Evolutionary conservation across 2,113 vertebrate genomes (phyloP).

Genomic region (Rhea pennata): DNA sequence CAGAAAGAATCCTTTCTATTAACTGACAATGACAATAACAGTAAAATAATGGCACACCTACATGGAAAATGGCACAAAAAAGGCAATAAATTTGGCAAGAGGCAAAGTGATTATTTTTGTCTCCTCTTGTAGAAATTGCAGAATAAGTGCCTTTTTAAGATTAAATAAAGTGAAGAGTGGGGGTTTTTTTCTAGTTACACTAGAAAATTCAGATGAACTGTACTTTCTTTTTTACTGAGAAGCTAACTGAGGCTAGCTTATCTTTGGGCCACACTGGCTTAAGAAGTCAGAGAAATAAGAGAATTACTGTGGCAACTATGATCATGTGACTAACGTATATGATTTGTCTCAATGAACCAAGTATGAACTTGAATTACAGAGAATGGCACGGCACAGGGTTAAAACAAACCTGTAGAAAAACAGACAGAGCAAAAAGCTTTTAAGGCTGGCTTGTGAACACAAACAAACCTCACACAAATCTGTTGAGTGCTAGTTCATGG

Average conservation of each 20-base stretch:
- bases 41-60: neutral
- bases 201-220: neutral
- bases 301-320: neutral
- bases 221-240: neutral
- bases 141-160: neutral
- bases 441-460: neutral
- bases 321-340: neutral
- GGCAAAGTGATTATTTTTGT: neutral
- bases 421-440: neutral
- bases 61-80: neutral
- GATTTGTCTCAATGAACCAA: neutral
- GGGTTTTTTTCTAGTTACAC: neutral
- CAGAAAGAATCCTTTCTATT: neutral
- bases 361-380: neutral
- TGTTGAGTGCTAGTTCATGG: neutral
- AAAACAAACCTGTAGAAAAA: neutral
- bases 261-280: neutral
- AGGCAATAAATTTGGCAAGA: neutral
- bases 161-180: neutral
- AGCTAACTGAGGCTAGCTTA: neutral
- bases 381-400: accelerated
- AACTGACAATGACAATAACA: neutral
- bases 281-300: neutral
- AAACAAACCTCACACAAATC: neutral
- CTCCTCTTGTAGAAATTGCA: neutral